Percentiles rank a stretch among this genome's conserved stretches.
phyloP scores from a whole-genome alignment of 2,888 invertebrate species.

The Mesorhabditis belari region DNA sequence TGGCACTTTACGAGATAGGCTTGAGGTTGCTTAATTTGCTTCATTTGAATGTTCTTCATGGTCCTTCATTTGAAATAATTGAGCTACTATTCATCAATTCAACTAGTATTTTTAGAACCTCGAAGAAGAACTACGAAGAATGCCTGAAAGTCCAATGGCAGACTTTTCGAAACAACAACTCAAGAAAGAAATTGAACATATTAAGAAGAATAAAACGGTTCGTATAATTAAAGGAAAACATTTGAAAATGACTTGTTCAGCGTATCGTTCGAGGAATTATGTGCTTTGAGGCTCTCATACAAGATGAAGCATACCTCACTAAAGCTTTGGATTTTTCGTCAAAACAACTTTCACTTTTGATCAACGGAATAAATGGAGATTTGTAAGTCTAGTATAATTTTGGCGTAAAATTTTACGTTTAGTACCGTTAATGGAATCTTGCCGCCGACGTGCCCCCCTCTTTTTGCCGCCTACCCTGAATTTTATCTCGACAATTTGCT shows the following conservation, averaged over 20 bases:
- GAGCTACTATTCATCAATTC: no score
- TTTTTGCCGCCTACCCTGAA: constrained; percentile 86
- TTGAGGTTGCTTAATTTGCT: constrained; percentile 4
- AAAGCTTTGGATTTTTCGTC: constrained; percentile 80
- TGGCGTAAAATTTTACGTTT: not conserved
- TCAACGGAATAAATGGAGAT: constrained; percentile 54
- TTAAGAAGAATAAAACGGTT: no score
- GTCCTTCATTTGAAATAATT: no score
- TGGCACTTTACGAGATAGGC: constrained; percentile 12
- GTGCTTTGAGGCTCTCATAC: constrained; percentile 80
- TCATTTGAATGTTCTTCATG: not conserved
- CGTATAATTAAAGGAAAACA: no score
- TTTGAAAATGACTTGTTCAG: no score
- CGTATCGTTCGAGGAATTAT: constrained; percentile 70
- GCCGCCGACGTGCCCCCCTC: constrained; percentile 63
- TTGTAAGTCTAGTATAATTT: constrained; percentile 2
- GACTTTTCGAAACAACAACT: no score
- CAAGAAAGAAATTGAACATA: no score
- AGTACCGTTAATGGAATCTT: constrained; percentile 28
- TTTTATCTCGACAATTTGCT: constrained; percentile 94
- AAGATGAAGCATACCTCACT: constrained; percentile 75
- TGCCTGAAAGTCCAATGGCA: no score
- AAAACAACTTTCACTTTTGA: constrained; percentile 73
- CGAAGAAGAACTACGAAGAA: no score
- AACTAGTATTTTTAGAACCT: no score